A percentile compares a stretch with the other conserved stretches of the same genome.
phyloP scores from a whole-genome alignment of 1,140 invertebrate genomes.

The Magallana gigas region DNA sequence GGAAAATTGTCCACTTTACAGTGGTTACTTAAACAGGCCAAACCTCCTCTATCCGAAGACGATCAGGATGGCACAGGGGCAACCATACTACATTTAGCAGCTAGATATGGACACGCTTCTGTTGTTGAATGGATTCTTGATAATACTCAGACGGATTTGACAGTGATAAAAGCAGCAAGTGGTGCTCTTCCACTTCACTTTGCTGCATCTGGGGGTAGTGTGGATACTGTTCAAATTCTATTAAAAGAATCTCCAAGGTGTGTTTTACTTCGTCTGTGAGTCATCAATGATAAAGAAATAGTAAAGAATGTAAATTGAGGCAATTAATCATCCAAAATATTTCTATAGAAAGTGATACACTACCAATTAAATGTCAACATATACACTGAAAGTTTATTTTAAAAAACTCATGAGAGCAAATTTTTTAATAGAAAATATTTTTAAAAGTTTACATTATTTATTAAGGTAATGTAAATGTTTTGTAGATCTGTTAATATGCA shows the following conservation, averaged over 20 bases:
- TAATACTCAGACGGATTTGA: slow-evolving; percentile 82
- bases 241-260: slow-evolving; percentile 81
- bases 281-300: no score
- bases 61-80: slow-evolving; percentile 79
- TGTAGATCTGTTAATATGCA: slow-evolving; percentile 86
- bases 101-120: slow-evolving; percentile 81
- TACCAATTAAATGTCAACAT: no score
- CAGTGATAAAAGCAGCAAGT: slow-evolving; percentile 79
- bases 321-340: neutral
- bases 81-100: slow-evolving; percentile 79
- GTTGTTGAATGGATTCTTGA: slow-evolving; percentile 83
- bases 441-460: no score
- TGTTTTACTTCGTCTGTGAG: neutral
- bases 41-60: slow-evolving; percentile 68
- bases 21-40: slow-evolving; percentile 76
- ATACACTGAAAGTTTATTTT: no score
- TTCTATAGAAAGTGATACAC: neutral
- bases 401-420: no score
- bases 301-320: no score
- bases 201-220: slow-evolving; percentile 89
- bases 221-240: slow-evolving; percentile 89
- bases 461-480: neutral
- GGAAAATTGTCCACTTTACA: slow-evolving; percentile 77
- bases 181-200: slow-evolving; percentile 90
- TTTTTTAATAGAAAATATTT: no score